Conservation (phyloP, 2,113 vertebrate genomes). For the Propithecus coquereli region DNA sequence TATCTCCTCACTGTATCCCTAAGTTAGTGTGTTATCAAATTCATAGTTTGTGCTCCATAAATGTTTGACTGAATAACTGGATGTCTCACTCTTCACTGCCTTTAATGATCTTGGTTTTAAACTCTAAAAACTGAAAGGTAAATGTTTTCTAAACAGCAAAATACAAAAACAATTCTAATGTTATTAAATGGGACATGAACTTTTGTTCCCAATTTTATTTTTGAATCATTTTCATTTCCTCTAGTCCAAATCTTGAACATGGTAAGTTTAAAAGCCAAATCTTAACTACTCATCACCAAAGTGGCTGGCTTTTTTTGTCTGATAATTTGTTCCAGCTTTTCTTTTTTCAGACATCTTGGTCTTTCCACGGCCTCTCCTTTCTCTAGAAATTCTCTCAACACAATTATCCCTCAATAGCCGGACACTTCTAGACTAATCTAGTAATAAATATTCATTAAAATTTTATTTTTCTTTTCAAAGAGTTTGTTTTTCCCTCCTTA, state of each 20-base stretch:
- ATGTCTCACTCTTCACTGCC: neutral
- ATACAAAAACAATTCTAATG: neutral
- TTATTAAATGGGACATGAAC: neutral
- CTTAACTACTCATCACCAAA: neutral
- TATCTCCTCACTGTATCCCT: neutral
- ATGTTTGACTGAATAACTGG: neutral
- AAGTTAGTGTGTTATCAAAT: neutral
- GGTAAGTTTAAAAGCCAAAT: neutral
- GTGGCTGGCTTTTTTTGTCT: neutral
- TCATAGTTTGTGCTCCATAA: neutral
- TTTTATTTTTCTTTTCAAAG: neutral
- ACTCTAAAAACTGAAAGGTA: neutral
- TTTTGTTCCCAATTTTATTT: conserved; percentile 20
- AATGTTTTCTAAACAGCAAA: neutral
- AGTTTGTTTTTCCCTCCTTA: neutral
- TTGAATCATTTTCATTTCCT: neutral
- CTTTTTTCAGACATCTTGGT: neutral
- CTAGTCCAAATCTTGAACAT: neutral
- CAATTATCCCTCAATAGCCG: neutral
- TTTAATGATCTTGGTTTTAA: neutral
- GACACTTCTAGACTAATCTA: neutral
- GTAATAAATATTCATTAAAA: neutral
- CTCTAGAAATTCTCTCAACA: neutral
- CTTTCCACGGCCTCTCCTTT: neutral
- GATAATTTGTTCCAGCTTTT: neutral